Conservation (phyloP, 1,140 invertebrate species). For the Micrasema minimum region DNA sequence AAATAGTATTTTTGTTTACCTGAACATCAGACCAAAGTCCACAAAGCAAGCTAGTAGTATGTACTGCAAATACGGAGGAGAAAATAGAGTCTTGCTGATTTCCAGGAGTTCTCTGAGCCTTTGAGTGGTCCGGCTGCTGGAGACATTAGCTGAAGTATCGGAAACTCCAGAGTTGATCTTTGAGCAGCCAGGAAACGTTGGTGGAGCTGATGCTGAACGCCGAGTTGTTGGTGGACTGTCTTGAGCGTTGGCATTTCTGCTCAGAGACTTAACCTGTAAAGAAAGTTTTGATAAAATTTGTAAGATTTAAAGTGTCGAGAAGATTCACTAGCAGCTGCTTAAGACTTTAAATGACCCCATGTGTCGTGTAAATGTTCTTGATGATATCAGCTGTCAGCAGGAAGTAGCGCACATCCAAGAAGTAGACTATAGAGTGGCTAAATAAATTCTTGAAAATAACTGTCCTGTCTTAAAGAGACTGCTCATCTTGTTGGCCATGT, state of each 20-base stretch:
- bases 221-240: conserved; percentile 47
- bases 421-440: too few relatives aligned
- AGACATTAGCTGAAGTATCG: neutral
- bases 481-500: too few relatives aligned
- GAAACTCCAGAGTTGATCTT: neutral
- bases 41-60: conserved; percentile 67
- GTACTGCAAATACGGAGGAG: conserved; percentile 65
- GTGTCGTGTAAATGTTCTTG: too few relatives aligned
- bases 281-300: too few relatives aligned
- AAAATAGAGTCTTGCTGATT: conserved; percentile 61
- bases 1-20: conserved; percentile 57
- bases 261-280: conserved; percentile 63
- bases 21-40: conserved; percentile 70
- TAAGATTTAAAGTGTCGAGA: too few relatives aligned
- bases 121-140: neutral
- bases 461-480: too few relatives aligned
- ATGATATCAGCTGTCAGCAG: too few relatives aligned
- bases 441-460: too few relatives aligned
- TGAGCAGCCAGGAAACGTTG: conserved; percentile 1
- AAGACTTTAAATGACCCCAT: too few relatives aligned
- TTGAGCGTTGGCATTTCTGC: conserved; percentile 57
- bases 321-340: too few relatives aligned
- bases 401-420: too few relatives aligned
- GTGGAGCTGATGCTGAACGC: conserved; percentile 23
- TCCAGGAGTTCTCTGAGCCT: conserved; percentile 9